Evolutionary conservation across 2,113 vertebrate species (phyloP), one percentile per base, ranked within the genome.

Genomic region (Phodopus roborovskii): DNA sequence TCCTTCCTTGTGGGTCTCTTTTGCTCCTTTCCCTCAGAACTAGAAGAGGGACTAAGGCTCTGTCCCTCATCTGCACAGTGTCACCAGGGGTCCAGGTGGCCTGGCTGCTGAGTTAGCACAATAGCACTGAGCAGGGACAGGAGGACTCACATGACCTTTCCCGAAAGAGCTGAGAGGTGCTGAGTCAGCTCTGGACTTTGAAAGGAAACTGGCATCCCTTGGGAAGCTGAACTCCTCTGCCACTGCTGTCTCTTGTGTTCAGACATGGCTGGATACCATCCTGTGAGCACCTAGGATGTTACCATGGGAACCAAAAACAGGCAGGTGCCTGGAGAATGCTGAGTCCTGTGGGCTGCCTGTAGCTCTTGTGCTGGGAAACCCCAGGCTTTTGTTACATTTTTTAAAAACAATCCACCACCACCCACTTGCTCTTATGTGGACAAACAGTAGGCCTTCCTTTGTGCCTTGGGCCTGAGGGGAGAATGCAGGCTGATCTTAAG

Each of bases 81-180:
- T 50, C 39, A 39, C 58, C 39, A 5, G 39, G 48, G 73, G 78
- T 13, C 3, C n/a, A 33, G 42, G 53, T 36, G 56, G 6, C 26
- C 68, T 48, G 50, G 12, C 62, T 73, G 74, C 75, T 42, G 26
- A 73, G 30, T 39, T 45, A n/a, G 68, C 48, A 92, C 97, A 94
- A 0, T 42, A 66, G 81, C 91, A 45, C 92, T n/a, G 89, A 56
- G 97, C 92, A 93, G 97, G 96, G 97, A 88, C 96, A 74, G 88
- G 66, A 74, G 97, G 96, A 90, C 94, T 96, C 56, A 0, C 42
- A 26, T 73, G 93, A 81, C 94, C 97, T 96, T 94, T 30, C 13
- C 15, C 15, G 20, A 2, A 20, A 0, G 4, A 33, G 28, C 53
- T 11, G 17, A 48, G 68, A 39, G 33, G 26, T 11, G 1, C n/a